phyloP scores from a whole-genome alignment of 2,888 invertebrate species.

The Papilio gigon region DNA sequence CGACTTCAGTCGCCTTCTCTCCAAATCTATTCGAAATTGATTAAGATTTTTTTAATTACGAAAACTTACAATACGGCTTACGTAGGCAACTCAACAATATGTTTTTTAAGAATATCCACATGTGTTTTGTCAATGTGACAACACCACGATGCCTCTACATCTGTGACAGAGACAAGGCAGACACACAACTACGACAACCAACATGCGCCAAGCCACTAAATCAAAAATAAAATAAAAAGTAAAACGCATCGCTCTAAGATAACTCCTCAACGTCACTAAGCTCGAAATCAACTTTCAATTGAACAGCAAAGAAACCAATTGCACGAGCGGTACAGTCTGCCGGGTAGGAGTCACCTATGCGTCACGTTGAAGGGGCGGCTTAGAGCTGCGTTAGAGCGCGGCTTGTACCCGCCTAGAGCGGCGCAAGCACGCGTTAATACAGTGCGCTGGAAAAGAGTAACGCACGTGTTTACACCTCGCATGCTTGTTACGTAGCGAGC shows the following conservation, averaged over 20 bases:
- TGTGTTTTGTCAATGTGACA: too few species aligned
- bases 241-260: conserved; percentile 39
- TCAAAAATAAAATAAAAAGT: not conserved
- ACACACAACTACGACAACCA: conserved; percentile 24
- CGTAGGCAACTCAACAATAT: too few species aligned
- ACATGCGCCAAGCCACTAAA: conserved; percentile 39
- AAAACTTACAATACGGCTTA: too few species aligned
- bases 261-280: conserved; percentile 38
- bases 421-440: conserved; percentile 34
- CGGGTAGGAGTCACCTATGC: conserved; percentile 29
- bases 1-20: too few species aligned
- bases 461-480: conserved; percentile 4
- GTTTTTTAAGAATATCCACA: too few species aligned
- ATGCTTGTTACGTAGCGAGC: not conserved
- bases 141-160: too few species aligned
- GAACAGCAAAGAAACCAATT: conserved; percentile 36
- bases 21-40: too few species aligned
- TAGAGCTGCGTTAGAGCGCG: conserved; percentile 37
- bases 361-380: conserved; percentile 36
- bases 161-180: not conserved
- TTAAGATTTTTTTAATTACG: too few species aligned
- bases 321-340: conserved; percentile 30
- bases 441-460: conserved; percentile 40
- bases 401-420: conserved; percentile 24
- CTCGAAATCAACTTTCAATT: conserved; percentile 31